These are phyloP conservation scores for Sarcophilus harrisii DNA, from an alignment of 2,797 vertebrate species.

Conservation along the genomic window DNA sequence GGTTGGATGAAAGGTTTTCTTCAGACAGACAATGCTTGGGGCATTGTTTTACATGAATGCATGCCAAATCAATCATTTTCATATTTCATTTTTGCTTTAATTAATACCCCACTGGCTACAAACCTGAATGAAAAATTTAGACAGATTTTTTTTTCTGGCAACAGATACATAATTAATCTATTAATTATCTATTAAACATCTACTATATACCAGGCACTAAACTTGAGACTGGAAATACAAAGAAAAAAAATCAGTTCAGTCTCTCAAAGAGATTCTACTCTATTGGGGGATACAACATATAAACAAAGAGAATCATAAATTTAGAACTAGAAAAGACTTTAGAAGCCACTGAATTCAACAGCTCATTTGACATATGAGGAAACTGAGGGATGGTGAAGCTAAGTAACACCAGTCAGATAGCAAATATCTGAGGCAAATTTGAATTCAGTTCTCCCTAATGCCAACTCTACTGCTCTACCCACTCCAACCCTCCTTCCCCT, in stretches of 20 bases:
- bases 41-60: not conserved
- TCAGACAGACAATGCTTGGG: slow-evolving; percentile 6
- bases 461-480: not conserved
- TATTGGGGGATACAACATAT: not conserved
- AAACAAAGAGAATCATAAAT: not conserved
- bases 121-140: not conserved
- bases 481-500: not conserved
- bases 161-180: not conserved
- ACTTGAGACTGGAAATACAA: not conserved
- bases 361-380: not conserved
- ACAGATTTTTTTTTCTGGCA: slow-evolving; percentile 5
- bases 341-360: not conserved
- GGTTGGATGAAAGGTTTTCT: not conserved
- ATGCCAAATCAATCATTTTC: slow-evolving; percentile 8
- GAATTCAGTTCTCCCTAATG: not conserved
- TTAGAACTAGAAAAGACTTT: not conserved
- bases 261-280: not conserved
- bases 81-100: slow-evolving; percentile 14
- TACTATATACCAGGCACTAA: not conserved
- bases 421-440: not conserved
- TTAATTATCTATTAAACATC: not conserved
- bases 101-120: not conserved
- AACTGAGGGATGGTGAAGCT: not conserved
- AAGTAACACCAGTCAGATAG: not conserved
- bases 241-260: not conserved